Conservation (phyloP, 2,888 invertebrate genomes). For the Zygothrica quintamaculata region DNA sequence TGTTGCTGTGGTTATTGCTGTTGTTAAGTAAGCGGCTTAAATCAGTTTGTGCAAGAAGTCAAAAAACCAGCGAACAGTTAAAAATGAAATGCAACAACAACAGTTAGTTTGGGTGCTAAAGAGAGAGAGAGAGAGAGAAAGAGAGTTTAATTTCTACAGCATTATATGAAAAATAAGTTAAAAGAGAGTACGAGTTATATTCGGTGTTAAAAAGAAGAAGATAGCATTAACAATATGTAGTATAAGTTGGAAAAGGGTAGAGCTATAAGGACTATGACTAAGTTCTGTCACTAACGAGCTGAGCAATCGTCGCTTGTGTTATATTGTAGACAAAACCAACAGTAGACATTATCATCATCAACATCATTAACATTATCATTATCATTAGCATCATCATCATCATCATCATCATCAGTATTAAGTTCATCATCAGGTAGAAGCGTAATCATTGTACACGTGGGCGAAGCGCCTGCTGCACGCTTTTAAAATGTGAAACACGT, state of each 20-base stretch:
- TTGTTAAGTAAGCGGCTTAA: constrained; percentile 75
- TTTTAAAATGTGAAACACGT: constrained; percentile 82
- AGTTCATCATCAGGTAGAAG: not conserved
- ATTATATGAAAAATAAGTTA: not conserved
- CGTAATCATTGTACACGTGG: constrained; percentile 13
- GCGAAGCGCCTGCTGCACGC: constrained; percentile 27
- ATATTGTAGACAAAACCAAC: constrained; percentile 41
- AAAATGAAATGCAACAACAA: constrained; percentile 32
- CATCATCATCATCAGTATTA: constrained; percentile 20
- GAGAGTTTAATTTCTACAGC: not conserved
- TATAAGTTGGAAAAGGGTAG: too few relatives aligned
- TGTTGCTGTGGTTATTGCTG: constrained; percentile 18
- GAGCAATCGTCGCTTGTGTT: constrained; percentile 49
- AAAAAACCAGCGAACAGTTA: constrained; percentile 43
- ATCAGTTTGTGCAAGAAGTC: constrained; percentile 65
- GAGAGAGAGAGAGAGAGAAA: constrained; percentile 11
- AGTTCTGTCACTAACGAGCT: constrained; percentile 45
- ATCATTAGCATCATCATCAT: constrained; percentile 16
- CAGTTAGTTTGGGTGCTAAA: constrained; percentile 27
- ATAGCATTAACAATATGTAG: too few relatives aligned
- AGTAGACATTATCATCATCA: constrained; percentile 9
- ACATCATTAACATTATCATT: constrained; percentile 18
- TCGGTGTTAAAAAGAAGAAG: too few relatives aligned
- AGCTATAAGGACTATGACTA: too few relatives aligned
- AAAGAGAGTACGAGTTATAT: not conserved